Evolutionary conservation across 2,888 invertebrate genomes (phyloP).

Genomic region (Rhingia campestris): DNA sequence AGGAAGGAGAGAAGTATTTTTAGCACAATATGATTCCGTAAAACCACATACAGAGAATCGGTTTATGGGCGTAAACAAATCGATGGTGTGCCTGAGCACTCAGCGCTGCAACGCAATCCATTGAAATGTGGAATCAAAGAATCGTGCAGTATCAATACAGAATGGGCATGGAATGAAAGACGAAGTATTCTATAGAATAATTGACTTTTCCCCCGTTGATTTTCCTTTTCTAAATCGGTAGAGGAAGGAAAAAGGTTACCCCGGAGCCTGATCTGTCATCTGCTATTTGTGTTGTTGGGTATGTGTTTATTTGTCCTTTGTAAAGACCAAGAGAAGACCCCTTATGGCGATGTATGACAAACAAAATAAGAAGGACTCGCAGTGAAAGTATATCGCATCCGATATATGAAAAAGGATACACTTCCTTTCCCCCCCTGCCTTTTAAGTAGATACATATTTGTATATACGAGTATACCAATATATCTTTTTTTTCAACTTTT

Average conservation of each 20-base stretch:
- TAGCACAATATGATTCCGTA: constrained; percentile 47
- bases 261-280: constrained; percentile 9
- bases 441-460: not conserved
- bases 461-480: not conserved
- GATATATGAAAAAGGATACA: constrained; percentile 39
- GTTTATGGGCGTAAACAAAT: constrained; percentile 53
- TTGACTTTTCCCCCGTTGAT: constrained; percentile 59
- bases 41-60: constrained; percentile 46
- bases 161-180: constrained; percentile 5
- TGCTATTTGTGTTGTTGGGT: constrained; percentile 33
- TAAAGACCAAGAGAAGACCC: constrained; percentile 11
- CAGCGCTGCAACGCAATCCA: constrained; percentile 1
- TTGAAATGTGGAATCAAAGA: constrained; percentile 33
- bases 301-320: constrained; percentile 4
- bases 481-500: constrained; percentile 31
- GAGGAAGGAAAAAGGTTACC: constrained; percentile 23
- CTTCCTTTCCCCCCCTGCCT: constrained; percentile 16
- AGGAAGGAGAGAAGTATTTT: constrained; percentile 45
- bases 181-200: constrained; percentile 36
- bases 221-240: constrained; percentile 15
- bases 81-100: constrained; percentile 19
- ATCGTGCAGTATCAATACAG: constrained; percentile 24
- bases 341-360: constrained; percentile 53
- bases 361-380: constrained; percentile 61
- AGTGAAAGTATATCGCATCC: constrained; percentile 42